Base-by-base conservation (phyloP, 2,888 invertebrate genomes). In the Philhelius pedissequus region DNA sequence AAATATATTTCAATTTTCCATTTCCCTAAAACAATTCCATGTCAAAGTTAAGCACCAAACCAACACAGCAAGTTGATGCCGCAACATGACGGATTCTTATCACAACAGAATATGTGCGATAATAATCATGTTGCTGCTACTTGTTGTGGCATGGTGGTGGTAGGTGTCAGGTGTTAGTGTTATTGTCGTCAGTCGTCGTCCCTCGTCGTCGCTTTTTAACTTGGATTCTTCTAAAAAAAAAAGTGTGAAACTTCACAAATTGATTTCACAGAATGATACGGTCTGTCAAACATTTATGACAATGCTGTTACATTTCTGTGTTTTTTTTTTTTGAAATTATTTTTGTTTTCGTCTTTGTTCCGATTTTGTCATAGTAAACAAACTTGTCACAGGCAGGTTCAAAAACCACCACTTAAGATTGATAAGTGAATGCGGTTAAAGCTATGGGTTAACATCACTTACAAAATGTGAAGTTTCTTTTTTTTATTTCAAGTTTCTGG, bases 31-130 rank as follows among this genome's bases (percentile, higher is more conserved):
- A 38, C 20, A 22, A 35, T 30, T 60, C n/a, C 6, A 25, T 60
- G 58, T 60, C 58, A 60, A 43, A 62, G 43, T 62, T 45, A 45
- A 62, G 30, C 11, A 27, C 20, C 18, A 1, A 25, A 35, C 22
- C 8, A 11, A 18, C 4, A 25, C 25, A 11, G 11, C n/a, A 38
- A 48, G 32, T 30, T 13, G 70, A 71, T 70, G 76, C 81, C 66
- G 81, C 76, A 82, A 82, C 66, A 62, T 71, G 66, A 60, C 54
- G 54, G 71, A 76, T 82, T 45, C 76, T 82, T 76, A 82, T 82
- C 81, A 22, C 9, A 20, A 68, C 56, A 56, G 54, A 64, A 75
- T 64, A 15, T 62, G 35, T 54, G 45, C 54, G 64, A 64, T 64
- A 64, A 64, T 48, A 64, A 64, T 64, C 64, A 52, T 54, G 27